Percentiles rank a stretch among this genome's conserved stretches.
phyloP scores from a whole-genome alignment of 2,888 invertebrate genomes.

The Cryptophagus acutangulus region DNA sequence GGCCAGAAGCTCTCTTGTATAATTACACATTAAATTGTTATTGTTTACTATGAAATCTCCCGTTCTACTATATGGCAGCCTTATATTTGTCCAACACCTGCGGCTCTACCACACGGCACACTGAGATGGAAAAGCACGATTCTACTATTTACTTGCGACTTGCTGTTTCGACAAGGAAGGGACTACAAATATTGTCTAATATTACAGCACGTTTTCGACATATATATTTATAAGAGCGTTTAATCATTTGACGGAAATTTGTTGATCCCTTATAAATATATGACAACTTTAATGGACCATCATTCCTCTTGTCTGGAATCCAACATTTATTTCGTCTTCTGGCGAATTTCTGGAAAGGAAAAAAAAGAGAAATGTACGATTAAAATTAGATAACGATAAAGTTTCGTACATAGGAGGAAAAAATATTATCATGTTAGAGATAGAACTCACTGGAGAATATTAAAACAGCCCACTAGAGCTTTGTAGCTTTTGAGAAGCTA shows the following conservation, averaged over 20 bases:
- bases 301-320: too few relatives aligned
- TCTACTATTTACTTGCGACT: conserved; percentile 6
- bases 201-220: conserved; percentile 29
- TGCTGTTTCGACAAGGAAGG: conserved; percentile 9
- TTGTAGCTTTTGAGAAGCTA: too few relatives aligned
- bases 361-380: too few relatives aligned
- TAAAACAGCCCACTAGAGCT: too few relatives aligned
- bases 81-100: conserved; percentile 19
- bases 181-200: conserved; percentile 31
- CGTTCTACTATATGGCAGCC: neutral
- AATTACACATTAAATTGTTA: conserved; percentile 21
- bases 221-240: conserved; percentile 26
- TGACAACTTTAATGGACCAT: too few relatives aligned
- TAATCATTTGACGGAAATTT: conserved; percentile 24
- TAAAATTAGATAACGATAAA: too few relatives aligned
- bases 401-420: too few relatives aligned
- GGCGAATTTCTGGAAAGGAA: too few relatives aligned
- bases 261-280: conserved; percentile 13
- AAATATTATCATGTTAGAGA: too few relatives aligned
- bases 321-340: too few relatives aligned
- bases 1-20: too few relatives aligned
- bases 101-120: conserved; percentile 8
- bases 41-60: conserved; percentile 17
- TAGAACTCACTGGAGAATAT: too few relatives aligned
- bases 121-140: conserved; percentile 6